A percentile compares a stretch with the other conserved stretches of the same genome.
Conservation (phyloP, 2,888 invertebrate genomes). For the Terebella lapidaria region DNA sequence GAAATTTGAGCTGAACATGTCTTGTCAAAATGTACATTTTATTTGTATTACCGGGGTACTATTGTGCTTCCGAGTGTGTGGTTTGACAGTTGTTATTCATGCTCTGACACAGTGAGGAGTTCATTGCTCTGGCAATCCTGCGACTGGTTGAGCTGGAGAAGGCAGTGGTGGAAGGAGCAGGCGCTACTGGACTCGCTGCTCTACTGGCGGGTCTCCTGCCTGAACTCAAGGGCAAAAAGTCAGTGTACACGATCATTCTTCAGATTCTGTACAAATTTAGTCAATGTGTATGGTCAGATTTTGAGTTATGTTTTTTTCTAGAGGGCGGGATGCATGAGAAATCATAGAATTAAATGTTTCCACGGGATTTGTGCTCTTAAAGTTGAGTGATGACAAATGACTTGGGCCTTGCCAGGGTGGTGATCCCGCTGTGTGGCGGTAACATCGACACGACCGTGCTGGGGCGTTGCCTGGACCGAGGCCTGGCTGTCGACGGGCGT, state of each 20-base stretch:
- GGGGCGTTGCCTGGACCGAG: slow-evolving; percentile 81
- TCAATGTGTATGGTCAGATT: too few species aligned
- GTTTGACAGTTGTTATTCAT: slow-evolving; percentile 6
- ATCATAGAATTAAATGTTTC: not conserved
- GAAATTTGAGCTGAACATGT: too few species aligned
- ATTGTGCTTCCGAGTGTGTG: too few species aligned
- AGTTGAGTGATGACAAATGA: too few species aligned
- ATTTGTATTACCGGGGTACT: too few species aligned
- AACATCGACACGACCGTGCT: slow-evolving; percentile 89
- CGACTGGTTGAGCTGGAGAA: slow-evolving; percentile 77
- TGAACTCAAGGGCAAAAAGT: slow-evolving; percentile 77
- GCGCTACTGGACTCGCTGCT: slow-evolving; percentile 79
- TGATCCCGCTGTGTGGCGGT: slow-evolving; percentile 73
- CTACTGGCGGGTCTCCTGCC: slow-evolving; percentile 75
- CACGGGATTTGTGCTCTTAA: too few species aligned
- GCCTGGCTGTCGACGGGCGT: slow-evolving; percentile 77
- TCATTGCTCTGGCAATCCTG: slow-evolving; percentile 76
- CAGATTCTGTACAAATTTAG: not conserved
- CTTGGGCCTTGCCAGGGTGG: slow-evolving; percentile 62
- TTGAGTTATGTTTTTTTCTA: too few species aligned
- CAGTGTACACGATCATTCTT: too few species aligned
- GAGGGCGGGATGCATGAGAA: too few species aligned
- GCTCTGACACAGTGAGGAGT: slow-evolving; percentile 65
- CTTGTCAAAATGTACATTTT: too few species aligned
- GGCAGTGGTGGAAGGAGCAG: slow-evolving; percentile 86